A percentile compares a stretch with the other conserved stretches of the same genome.
phyloP scores from a whole-genome alignment of 2,113 vertebrate species.

The Corythoichthys intestinalis region DNA sequence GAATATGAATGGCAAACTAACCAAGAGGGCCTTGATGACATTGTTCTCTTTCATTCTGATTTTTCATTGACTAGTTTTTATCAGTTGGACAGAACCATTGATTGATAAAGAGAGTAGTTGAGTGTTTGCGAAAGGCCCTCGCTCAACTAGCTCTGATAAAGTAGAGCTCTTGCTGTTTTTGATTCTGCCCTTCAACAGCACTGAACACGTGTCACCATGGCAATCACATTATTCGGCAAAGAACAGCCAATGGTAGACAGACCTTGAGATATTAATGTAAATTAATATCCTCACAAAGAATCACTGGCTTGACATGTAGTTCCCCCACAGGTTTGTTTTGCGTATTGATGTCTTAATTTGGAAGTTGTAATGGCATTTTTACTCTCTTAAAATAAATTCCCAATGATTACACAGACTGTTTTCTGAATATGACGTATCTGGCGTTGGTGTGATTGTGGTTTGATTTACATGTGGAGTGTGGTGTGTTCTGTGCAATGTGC shows the following conservation, averaged over 20 bases:
- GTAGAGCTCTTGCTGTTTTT: constrained; percentile 36
- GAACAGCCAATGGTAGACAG: constrained; percentile 25
- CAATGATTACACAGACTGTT: background rate
- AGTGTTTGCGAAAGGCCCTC: constrained; percentile 44
- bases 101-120: constrained; percentile 24
- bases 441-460: background rate
- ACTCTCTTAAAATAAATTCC: background rate
- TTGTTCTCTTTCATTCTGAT: constrained; percentile 13
- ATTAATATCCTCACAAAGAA: background rate
- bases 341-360: background rate
- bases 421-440: background rate
- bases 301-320: constrained; percentile 6
- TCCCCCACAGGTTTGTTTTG: constrained; percentile 14
- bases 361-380: background rate
- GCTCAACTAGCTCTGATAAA: constrained; percentile 34
- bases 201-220: constrained; percentile 47
- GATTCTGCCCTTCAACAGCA: constrained; percentile 38
- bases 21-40: background rate
- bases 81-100: constrained; percentile 8
- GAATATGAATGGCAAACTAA: background rate
- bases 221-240: constrained; percentile 39
- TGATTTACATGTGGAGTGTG: background rate
- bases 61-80: constrained; percentile 4
- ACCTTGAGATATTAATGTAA: constrained; percentile 27
- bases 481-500: background rate